phyloP scores from a whole-genome alignment of 2,113 vertebrate species.

The Suncus etruscus region DNA sequence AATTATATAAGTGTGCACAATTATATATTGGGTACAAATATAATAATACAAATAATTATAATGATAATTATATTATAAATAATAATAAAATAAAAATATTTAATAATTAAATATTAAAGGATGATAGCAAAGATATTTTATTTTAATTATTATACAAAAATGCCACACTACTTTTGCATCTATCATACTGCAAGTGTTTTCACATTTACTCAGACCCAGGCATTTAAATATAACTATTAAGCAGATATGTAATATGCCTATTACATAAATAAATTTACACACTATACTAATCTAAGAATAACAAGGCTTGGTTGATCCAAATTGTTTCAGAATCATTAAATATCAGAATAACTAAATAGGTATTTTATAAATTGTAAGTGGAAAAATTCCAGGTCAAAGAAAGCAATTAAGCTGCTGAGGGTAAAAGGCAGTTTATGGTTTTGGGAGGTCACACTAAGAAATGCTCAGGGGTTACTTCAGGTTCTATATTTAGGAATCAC shows the following conservation, averaged over 20 bases:
- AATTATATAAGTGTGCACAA: too few relatives aligned
- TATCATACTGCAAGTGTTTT: background rate
- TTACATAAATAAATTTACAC: background rate
- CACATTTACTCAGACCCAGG: background rate
- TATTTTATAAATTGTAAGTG: background rate
- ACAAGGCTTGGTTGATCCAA: background rate
- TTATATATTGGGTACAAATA: too few relatives aligned
- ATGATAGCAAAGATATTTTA: too few relatives aligned
- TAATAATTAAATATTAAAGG: too few relatives aligned
- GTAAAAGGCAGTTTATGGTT: background rate
- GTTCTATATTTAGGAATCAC: too few relatives aligned
- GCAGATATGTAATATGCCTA: background rate
- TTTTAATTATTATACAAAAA: too few relatives aligned
- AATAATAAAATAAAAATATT: too few relatives aligned
- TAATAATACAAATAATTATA: background rate
- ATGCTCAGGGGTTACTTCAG: too few relatives aligned
- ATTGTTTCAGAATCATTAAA: background rate
- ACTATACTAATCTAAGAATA: background rate
- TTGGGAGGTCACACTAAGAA: too few relatives aligned
- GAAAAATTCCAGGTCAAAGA: background rate
- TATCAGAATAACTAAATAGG: background rate
- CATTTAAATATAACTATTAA: slow-evolving; percentile 12
- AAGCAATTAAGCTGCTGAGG: background rate
- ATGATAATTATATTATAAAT: too few relatives aligned
- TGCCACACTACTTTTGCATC: too few relatives aligned